A percentile compares a stretch with the other conserved stretches of the same genome.
phyloP scores from a whole-genome alignment of 2,888 invertebrate genomes.

The Adelognathus sp. region DNA sequence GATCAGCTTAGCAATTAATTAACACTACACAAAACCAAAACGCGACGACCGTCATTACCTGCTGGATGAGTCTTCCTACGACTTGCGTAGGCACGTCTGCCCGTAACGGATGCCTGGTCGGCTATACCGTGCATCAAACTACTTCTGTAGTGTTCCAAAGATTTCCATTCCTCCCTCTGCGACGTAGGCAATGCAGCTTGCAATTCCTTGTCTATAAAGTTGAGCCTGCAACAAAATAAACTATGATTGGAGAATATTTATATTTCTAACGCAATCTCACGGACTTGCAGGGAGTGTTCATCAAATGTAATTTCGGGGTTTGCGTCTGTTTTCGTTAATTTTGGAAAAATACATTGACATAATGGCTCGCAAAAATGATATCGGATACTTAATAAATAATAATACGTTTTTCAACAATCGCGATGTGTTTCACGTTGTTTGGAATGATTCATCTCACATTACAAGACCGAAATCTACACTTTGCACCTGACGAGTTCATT shows the following conservation, averaged over 20 bases:
- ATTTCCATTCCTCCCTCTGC: conserved; percentile 96
- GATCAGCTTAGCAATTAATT: not conserved
- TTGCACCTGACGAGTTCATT: too few species aligned
- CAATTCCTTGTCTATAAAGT: conserved; percentile 94
- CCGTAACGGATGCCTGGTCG: conserved; percentile 86
- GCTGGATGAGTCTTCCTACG: conserved; percentile 83
- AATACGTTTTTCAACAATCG: too few species aligned
- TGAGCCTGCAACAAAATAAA: conserved; percentile 82
- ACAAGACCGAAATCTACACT: not conserved
- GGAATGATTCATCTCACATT: too few species aligned
- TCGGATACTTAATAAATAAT: too few species aligned
- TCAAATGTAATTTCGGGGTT: too few species aligned
- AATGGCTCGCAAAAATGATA: too few species aligned
- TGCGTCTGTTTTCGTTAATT: too few species aligned
- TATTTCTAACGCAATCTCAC: too few species aligned
- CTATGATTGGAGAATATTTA: not conserved
- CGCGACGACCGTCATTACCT: conserved; percentile 65
- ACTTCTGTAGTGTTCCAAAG: conserved; percentile 93
- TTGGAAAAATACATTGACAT: too few species aligned
- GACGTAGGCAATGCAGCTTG: conserved; percentile 91
- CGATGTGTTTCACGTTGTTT: too few species aligned
- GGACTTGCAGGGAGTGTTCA: too few species aligned
- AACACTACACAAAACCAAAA: not conserved
- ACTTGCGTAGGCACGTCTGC: too few species aligned
- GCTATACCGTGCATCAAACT: conserved; percentile 94